These are phyloP conservation scores for Mus minutoides DNA, from an alignment of 2,797 vertebrate genomes.

Conservation along the genomic window DNA sequence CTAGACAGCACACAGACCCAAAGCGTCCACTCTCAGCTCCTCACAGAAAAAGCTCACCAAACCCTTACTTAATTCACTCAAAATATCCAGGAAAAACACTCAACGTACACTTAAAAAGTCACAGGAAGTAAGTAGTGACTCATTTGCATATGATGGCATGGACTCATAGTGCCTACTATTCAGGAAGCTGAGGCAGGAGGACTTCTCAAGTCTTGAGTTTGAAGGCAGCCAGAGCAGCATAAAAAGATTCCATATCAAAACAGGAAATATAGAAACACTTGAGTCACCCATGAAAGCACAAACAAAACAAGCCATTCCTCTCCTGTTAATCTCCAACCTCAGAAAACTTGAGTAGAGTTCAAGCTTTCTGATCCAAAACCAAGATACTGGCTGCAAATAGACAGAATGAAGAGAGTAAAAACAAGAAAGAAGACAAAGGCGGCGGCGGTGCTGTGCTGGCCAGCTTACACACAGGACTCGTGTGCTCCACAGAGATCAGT, in stretches of 20 bases:
- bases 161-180: no score
- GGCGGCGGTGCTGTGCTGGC: no score
- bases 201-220: neutral
- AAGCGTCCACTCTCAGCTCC: neutral
- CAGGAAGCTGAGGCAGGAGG: neutral
- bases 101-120: neutral
- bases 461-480: no score
- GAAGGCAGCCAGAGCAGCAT: neutral
- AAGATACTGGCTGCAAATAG: neutral
- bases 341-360: neutral
- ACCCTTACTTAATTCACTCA: neutral
- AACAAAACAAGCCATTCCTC: neutral
- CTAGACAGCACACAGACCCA: fast-evolving
- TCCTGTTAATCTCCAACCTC: neutral
- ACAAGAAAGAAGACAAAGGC: neutral
- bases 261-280: neutral
- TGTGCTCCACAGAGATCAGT: neutral
- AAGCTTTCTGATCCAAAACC: neutral
- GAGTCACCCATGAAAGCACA: neutral
- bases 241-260: neutral
- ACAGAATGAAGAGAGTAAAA: neutral
- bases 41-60: neutral
- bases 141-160: no score
- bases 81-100: neutral
- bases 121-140: neutral